These are phyloP conservation scores for Melanargia galathea DNA, from an alignment of 2,888 invertebrate species.

Conservation along the genomic window DNA sequence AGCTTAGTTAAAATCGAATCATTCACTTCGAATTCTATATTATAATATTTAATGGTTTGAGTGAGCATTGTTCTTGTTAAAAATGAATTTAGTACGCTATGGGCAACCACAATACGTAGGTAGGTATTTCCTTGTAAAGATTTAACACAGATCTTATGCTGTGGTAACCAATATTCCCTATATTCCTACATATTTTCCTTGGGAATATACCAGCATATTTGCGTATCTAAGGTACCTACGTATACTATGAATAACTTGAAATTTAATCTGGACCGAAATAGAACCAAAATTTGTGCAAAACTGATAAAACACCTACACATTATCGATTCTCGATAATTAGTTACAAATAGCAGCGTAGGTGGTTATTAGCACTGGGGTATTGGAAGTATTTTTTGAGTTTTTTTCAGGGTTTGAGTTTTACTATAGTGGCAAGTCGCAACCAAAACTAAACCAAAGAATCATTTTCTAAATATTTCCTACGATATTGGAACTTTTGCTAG, in stretches of 20 bases:
- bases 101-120: not conserved
- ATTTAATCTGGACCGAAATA: not conserved
- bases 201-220: not conserved
- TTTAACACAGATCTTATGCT: not conserved
- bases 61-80: not conserved
- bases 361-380: not conserved
- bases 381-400: too few species aligned
- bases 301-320: not conserved
- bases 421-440: too few species aligned
- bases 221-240: not conserved
- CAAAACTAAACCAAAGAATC: too few species aligned
- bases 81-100: not conserved
- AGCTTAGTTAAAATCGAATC: not conserved
- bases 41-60: not conserved
- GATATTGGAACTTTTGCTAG: too few species aligned
- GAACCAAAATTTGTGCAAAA: not conserved
- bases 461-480: too few species aligned
- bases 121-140: conserved; percentile 15
- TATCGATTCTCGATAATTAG: conserved; percentile 9
- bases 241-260: conserved; percentile 6
- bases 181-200: conserved; percentile 3
- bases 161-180: not conserved
- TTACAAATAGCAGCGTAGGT: not conserved
- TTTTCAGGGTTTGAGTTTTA: too few species aligned
- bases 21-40: conserved; percentile 1